These are phyloP conservation scores for Oplegnathus fasciatus DNA, from an alignment of 2,113 vertebrate species.

Conservation along the genomic window DNA sequence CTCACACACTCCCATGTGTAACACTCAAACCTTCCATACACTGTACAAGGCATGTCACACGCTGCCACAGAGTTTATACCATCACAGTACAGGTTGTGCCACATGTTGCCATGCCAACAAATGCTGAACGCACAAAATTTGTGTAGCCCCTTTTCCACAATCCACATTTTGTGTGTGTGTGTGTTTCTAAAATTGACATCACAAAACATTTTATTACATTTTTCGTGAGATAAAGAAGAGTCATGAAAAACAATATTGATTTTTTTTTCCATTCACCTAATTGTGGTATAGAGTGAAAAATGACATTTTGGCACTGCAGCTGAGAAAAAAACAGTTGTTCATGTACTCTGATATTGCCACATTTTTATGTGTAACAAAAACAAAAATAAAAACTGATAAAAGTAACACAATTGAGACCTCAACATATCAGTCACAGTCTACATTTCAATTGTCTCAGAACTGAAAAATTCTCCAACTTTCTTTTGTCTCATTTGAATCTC, in stretches of 20 bases:
- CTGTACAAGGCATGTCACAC: conserved; percentile 21
- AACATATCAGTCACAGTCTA: not conserved
- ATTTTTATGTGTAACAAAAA: not conserved
- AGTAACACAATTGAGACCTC: not conserved
- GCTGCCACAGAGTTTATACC: not conserved
- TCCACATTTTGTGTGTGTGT: not conserved
- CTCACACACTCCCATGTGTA: conserved; percentile 35
- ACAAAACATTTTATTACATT: not conserved
- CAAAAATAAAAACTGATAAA: not conserved
- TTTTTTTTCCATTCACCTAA: too few relatives aligned
- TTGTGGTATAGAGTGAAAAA: not conserved
- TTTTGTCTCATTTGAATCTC: not conserved
- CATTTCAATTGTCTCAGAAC: not conserved
- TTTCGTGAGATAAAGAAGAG: not conserved
- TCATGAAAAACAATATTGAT: too few relatives aligned
- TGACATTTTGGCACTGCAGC: not conserved
- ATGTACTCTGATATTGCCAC: not conserved
- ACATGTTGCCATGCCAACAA: conserved; percentile 31
- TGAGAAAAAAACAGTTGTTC: not conserved
- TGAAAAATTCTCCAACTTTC: not conserved
- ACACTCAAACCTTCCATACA: conserved; percentile 9
- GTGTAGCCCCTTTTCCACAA: not conserved
- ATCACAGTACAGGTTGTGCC: not conserved
- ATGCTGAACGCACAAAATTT: not conserved
- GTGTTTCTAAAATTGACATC: not conserved